Base-by-base conservation (phyloP, 2,888 invertebrate genomes). In the Smittia aterrima region DNA sequence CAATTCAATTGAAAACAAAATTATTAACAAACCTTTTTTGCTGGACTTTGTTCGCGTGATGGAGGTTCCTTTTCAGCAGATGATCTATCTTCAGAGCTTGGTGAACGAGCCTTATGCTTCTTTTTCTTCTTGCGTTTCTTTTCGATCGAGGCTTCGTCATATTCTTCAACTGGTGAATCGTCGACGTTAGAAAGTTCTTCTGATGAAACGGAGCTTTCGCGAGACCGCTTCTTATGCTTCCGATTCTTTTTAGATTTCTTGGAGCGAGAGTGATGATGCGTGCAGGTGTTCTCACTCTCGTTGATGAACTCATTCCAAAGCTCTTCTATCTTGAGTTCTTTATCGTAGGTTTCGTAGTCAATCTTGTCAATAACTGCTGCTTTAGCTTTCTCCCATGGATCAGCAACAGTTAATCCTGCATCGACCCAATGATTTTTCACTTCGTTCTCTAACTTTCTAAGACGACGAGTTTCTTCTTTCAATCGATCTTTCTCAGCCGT, bases 381-480 rank as follows among this genome's bases (percentile, higher is more conserved):
- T 79, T 90, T 90, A 7, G 86, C 89, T 76, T 92, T 92, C 41
- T 90, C 90, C 93, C 96, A 98, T 0, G 90, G 83, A 76, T 92
- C 87, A 76, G 89, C 88, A 77, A 90, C 89, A 78, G 95, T 93
- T 1, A 98, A 85, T 77, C 90, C 90, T 58, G 90, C 85, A 77
- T 91, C 89, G 76, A 90, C 88, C 78, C 98, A 85, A 76, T 93
- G 87, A 81, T 87, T 89, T 80, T 95, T 93, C 80, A 98, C 95
- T 64, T 91, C 89, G 74, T 88, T 88, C 81, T 98, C 98, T 53
- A 97, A 81, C 82, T 92, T 92, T 78, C 92, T 91, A 78, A 91
- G 88, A 67, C 93, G 91, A 77, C 96, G 90, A 0, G 91, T 89
- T 82, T 98, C 97, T 81, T 98, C 98, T 81, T 96, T 96, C 41